These are phyloP conservation scores for Eurystomus glaucurus DNA, from an alignment of 2,797 vertebrate species.

Conservation along the genomic window DNA sequence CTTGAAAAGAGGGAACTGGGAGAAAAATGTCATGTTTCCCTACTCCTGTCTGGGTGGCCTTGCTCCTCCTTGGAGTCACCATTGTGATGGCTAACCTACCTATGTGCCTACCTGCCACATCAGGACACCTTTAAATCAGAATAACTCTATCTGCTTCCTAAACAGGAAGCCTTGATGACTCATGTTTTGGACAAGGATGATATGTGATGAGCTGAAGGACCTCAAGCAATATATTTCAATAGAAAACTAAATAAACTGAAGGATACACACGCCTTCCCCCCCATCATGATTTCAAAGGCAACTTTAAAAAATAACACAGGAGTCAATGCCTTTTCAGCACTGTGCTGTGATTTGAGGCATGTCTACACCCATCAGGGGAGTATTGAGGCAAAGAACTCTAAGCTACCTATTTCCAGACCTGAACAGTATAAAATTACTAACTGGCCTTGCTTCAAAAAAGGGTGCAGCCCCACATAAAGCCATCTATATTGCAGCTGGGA, in stretches of 20 bases:
- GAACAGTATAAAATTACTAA: background rate
- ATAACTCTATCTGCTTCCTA: background rate
- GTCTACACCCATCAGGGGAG: background rate
- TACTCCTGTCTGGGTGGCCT: background rate
- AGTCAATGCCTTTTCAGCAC: background rate
- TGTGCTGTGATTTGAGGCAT: background rate
- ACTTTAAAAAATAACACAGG: background rate
- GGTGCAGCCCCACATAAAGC: background rate
- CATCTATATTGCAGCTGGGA: background rate
- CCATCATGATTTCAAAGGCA: background rate
- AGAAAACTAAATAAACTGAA: slow-evolving; percentile 35
- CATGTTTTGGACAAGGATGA: background rate
- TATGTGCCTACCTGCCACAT: background rate
- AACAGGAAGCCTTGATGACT: slow-evolving; percentile 1
- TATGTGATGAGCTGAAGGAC: background rate
- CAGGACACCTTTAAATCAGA: background rate
- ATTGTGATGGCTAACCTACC: background rate
- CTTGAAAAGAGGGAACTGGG: background rate
- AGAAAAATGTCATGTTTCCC: background rate
- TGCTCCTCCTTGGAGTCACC: background rate
- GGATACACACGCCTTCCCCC: background rate
- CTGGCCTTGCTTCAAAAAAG: background rate
- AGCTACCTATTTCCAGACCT: slow-evolving; percentile 29
- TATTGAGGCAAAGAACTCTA: background rate
- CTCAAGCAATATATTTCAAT: slow-evolving; percentile 6